These are phyloP conservation scores for Montipora capricornis DNA, from an alignment of 64 coral and sea anemone genomes.

Conservation along the genomic window DNA sequence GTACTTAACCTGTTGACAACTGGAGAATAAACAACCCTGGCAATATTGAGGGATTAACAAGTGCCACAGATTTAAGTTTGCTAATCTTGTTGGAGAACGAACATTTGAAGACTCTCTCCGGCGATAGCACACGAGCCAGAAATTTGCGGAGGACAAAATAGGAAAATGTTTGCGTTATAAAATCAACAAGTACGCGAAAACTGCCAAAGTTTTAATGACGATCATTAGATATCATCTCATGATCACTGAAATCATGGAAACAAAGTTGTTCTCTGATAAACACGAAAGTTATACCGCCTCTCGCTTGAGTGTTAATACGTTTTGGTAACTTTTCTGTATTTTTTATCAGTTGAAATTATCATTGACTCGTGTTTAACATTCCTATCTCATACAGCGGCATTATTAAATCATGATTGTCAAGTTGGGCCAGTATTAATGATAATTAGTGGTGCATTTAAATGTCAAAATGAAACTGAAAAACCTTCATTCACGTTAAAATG, in stretches of 20 bases:
- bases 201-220: background rate
- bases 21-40: conserved; percentile 6
- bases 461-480: background rate
- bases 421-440: background rate
- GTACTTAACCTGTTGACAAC: background rate
- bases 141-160: background rate
- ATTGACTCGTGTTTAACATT: background rate
- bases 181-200: background rate
- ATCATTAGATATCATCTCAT: background rate
- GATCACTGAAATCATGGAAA: background rate
- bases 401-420: background rate
- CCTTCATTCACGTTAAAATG: background rate
- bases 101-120: background rate
- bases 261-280: background rate
- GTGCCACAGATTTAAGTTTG: background rate
- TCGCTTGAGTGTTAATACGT: background rate
- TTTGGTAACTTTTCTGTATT: background rate
- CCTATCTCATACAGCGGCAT: background rate
- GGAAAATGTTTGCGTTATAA: background rate
- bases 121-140: too few relatives aligned
- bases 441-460: background rate
- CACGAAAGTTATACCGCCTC: background rate
- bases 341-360: background rate
- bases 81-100: conserved; percentile 3
- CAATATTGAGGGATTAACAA: conserved; percentile 3